Base-by-base conservation (phyloP, 2,888 invertebrate species). In the Diadromus collaris region DNA sequence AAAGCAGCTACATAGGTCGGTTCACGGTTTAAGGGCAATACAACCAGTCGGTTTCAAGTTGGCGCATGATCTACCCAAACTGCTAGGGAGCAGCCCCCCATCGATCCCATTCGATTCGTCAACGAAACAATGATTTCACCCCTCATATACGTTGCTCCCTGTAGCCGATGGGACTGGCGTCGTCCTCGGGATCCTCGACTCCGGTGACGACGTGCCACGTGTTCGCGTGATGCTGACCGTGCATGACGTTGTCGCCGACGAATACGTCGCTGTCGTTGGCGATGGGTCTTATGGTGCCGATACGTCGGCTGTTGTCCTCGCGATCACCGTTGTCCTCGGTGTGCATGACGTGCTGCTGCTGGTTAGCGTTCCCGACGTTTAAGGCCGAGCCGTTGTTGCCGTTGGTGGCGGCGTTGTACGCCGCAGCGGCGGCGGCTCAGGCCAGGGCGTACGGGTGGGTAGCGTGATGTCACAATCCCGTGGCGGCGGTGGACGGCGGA, bases 401-500 rank as follows among this genome's bases (percentile, higher is more conserved):
- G 73, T 60, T 69, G 65, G 58, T 72, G 34, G 80, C 83, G 79
- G 79, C 82, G 56, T 79, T 77, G 79, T 83, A 82, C 32, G 80
- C 83, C 80, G 84, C 85, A 68, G 84, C 85, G 68, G 87, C 87
- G 81, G 87, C 88, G 91, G 91, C 94, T 96, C 96, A 97, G 93
- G 96, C 96, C 92, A 96, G 93, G 86, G 97, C 96, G 90, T 97
- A 97, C 81, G 89, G 90, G 83, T 90, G 90, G 6, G 88, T 83
- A 82, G 90, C 90, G 89, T 90, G 90, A 93, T 97, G 97, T 97
- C 97, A 97, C 96, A 97, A 97, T 91, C 96, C 95, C 90, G 96
- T 95, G 89, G 96, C 95, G 72, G 94, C 93, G 81, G 94, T 91
- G 29, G 85, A 84, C 79, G 94, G 87, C 27, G 89, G 88, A 1